Conservation (phyloP, 2,797 vertebrate species). For the Hybognathus amarus region DNA sequence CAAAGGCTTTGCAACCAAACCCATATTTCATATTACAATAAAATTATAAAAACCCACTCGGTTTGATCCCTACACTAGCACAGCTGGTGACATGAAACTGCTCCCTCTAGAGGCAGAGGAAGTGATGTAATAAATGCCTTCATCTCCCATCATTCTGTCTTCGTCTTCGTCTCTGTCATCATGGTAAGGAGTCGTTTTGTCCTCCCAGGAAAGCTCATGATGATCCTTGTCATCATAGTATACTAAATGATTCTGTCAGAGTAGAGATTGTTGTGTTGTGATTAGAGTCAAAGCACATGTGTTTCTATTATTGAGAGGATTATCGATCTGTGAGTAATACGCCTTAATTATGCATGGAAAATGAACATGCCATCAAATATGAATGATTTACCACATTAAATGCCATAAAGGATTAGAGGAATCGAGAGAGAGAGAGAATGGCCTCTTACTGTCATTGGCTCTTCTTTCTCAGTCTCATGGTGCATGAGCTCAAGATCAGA, state of each 20-base stretch:
- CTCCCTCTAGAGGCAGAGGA: conserved; percentile 67
- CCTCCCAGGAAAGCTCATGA: conserved; percentile 66
- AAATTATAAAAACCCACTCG: background rate
- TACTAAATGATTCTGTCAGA: conserved; percentile 73
- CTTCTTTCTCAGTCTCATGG: conserved; percentile 60
- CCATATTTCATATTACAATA: conserved; percentile 1
- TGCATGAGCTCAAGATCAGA: conserved; percentile 47
- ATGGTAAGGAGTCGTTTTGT: conserved; percentile 66
- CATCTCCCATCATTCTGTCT: background rate
- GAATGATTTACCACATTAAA: conserved; percentile 19
- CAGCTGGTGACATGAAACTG: conserved; percentile 78
- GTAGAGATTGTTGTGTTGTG: background rate
- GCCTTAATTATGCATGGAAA: background rate
- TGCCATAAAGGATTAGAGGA: conserved; percentile 12
- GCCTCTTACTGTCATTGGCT: conserved; percentile 74
- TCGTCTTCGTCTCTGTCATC: conserved; percentile 37
- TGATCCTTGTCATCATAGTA: conserved; percentile 57
- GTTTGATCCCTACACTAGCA: conserved; percentile 73
- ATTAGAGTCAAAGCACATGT: conserved; percentile 19
- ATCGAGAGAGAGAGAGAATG: background rate
- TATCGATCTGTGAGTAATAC: conserved; percentile 11
- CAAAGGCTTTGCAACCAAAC: background rate
- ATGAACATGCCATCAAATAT: conserved; percentile 29
- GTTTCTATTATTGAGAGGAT: background rate
- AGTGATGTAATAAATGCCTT: conserved; percentile 16